Base-by-base conservation (phyloP, 2,113 vertebrate genomes). In the Myotis davidii region DNA sequence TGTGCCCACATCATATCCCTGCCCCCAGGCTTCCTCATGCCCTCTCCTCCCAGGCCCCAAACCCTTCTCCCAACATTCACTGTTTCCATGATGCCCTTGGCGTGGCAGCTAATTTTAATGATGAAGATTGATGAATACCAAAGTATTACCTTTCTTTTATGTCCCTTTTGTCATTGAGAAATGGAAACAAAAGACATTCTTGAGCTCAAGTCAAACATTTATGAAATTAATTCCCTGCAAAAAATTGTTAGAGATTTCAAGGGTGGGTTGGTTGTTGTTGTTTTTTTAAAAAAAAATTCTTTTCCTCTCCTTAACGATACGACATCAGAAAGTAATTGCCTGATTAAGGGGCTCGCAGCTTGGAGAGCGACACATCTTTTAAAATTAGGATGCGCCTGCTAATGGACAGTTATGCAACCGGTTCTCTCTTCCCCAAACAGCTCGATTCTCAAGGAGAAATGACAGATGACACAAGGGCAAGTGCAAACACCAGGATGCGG, bases 141-240 rank as follows among this genome's bases (percentile, higher is more conserved):
- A 97, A 98, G 96, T 92, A 95, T 87, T 96, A 94, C 70, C 90
- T 97, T 97, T 93, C 92, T 86, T 96, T 79, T 82, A 20, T 88
- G 82, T 94, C 90, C 88, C 90, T 87, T 96, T 83, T 96, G 94
- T 97, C 97, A 86, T 92, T 95, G 96, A 94, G 96, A 97, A 96
- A 96, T 78, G 0, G 92, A 96, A 97, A 97, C 97, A 97, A 96
- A 97, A 96, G 96, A 95, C 77, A 90, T 91, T 85, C 96, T 90
- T 16, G 85, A 61, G 79, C 90, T 97, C 59, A 21, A 96, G 94
- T 96, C 96, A 97, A 97, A 97, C 95, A 39, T 94, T 97, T 97
- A 94, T 95, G 81, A 98, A 97, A 98, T 98, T 96, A 97, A 97
- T 96, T 98, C 92, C 96, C 92, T 74, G n/a, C 79, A 52, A 96